These are phyloP conservation scores for Zosterops pallidus DNA, from an alignment of 2,113 vertebrate genomes.

Conservation along the genomic window DNA sequence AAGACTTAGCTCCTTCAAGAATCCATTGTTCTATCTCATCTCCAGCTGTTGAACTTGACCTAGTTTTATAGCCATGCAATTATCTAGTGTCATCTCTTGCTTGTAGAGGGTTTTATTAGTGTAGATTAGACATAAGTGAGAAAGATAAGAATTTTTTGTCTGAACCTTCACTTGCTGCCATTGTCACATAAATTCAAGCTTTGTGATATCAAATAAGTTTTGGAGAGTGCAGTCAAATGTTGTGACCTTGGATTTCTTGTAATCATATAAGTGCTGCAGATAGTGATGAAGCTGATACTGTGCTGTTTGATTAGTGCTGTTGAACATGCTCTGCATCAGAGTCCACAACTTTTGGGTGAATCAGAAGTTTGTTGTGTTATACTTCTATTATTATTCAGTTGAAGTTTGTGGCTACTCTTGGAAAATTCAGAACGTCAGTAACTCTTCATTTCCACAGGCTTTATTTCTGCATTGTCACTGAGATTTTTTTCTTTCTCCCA, in stretches of 20 bases:
- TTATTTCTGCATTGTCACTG: not conserved
- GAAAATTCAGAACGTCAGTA: not conserved
- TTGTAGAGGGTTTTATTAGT: not conserved
- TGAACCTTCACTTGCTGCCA: not conserved
- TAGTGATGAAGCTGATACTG: not conserved
- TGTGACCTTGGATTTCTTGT: not conserved
- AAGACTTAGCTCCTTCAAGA: not conserved
- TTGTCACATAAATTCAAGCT: not conserved
- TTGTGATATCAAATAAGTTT: not conserved
- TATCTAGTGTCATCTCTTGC: not conserved
- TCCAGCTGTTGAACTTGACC: not conserved
- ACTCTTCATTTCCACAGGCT: not conserved
- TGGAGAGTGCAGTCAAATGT: not conserved
- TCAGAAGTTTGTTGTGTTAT: not conserved
- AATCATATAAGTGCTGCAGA: not conserved
- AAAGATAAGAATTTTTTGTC: not conserved
- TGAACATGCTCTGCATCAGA: not conserved
- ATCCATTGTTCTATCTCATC: not conserved
- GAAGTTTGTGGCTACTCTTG: not conserved
- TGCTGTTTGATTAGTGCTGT: not conserved
- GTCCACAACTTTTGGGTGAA: not conserved
- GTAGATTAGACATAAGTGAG: not conserved
- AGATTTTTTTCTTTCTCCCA: not conserved
- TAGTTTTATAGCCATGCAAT: not conserved
- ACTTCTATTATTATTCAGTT: not conserved